phyloP scores from a whole-genome alignment of 2,113 vertebrate species.

The Calyptommatus sinebrachiatus region DNA sequence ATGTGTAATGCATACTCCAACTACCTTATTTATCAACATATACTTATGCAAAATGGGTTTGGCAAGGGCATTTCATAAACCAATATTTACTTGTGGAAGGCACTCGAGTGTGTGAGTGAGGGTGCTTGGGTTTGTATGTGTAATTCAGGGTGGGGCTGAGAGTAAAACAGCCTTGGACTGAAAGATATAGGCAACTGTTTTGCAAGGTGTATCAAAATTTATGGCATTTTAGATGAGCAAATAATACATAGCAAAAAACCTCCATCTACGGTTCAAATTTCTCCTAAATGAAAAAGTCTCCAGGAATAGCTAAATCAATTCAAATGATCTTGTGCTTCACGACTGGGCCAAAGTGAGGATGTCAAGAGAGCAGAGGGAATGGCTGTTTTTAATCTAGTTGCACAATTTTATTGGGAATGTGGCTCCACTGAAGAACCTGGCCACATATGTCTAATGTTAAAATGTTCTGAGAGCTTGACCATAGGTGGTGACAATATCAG shows the following conservation, averaged over 20 bases:
- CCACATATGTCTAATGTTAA: not conserved
- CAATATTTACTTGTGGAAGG: slow-evolving; percentile 64
- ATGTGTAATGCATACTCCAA: slow-evolving; percentile 58
- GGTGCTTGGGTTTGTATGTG: slow-evolving; percentile 25
- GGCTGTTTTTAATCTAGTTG: not conserved
- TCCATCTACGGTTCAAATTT: not conserved
- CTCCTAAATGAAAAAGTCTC: not conserved
- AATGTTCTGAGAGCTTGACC: not conserved
- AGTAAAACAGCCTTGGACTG: not conserved
- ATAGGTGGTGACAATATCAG: too few species aligned
- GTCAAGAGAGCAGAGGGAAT: too few species aligned
- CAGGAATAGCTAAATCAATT: not conserved
- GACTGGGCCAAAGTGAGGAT: too few species aligned
- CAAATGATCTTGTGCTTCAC: too few species aligned
- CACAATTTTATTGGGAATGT: not conserved
- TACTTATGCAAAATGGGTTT: slow-evolving; percentile 68
- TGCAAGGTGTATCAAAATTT: accelerated
- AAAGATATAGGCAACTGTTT: not conserved
- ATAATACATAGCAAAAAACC: not conserved
- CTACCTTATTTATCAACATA: slow-evolving; percentile 73
- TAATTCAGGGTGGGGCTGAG: not conserved
- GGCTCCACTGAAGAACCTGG: not conserved
- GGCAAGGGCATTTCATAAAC: slow-evolving; percentile 56
- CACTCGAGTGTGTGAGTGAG: slow-evolving; percentile 27
- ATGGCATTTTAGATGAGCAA: not conserved